Evolutionary conservation across 2,113 vertebrate species (phyloP).

Genomic region (Ibidorhyncha struthersii): DNA sequence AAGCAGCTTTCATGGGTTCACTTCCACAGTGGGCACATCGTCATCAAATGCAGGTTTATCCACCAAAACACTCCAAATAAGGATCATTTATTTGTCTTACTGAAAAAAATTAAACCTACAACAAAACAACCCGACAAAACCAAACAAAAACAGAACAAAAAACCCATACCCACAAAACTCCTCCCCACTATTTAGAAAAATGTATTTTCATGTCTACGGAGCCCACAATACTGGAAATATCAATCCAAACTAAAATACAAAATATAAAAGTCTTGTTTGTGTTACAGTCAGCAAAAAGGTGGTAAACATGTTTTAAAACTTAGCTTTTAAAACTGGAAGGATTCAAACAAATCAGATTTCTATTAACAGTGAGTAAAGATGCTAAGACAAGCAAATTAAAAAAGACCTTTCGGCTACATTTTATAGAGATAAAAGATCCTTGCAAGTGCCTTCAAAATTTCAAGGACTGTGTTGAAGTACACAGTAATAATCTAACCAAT

Average conservation of each 20-base stretch:
- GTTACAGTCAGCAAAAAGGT: neutral
- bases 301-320: neutral
- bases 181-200: neutral
- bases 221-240: neutral
- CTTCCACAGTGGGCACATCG: neutral
- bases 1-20: neutral
- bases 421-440: neutral
- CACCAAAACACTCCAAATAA: neutral
- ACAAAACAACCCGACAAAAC: neutral
- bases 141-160: neutral
- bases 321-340: neutral
- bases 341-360: neutral
- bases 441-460: neutral
- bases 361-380: neutral
- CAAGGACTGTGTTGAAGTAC: neutral
- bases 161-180: neutral
- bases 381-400: neutral
- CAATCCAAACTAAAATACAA: neutral
- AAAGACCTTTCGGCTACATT: neutral
- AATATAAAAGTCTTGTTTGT: neutral
- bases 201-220: neutral
- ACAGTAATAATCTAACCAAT: neutral
- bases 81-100: neutral
- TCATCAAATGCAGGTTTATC: neutral
- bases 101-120: neutral